Conservation (phyloP, 2,113 vertebrate genomes). For the Malaclemys terrapin region DNA sequence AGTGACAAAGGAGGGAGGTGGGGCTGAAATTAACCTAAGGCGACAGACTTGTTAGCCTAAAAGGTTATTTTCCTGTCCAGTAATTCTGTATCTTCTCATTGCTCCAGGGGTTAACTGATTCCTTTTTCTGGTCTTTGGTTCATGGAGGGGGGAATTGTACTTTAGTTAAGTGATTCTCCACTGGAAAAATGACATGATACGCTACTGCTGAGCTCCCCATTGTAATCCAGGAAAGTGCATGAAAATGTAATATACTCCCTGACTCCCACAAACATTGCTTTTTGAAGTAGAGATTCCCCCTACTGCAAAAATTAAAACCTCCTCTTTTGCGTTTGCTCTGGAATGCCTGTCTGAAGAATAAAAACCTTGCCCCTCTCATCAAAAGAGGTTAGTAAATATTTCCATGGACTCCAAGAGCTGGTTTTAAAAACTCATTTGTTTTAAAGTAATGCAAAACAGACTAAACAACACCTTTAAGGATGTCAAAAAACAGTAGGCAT, state of each 20-base stretch:
- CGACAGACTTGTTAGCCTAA: not conserved
- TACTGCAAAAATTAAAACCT: slow-evolving; percentile 16
- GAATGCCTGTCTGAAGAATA: slow-evolving; percentile 13
- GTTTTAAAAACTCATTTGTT: slow-evolving; percentile 34
- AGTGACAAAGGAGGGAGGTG: slow-evolving; percentile 56
- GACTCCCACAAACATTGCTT: not conserved
- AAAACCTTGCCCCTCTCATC: slow-evolving; percentile 33
- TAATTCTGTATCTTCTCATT: not conserved
- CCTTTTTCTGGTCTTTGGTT: not conserved
- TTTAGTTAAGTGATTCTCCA: not conserved
- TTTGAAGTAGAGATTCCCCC: not conserved
- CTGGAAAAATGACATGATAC: not conserved
- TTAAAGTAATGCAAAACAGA: slow-evolving; percentile 58
- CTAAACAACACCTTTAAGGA: slow-evolving; percentile 68
- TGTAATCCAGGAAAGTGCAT: not conserved
- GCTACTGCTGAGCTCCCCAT: not conserved
- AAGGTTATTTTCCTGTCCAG: not conserved
- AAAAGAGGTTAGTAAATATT: slow-evolving; percentile 48
- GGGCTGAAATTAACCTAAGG: slow-evolving; percentile 32
- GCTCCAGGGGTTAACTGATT: not conserved
- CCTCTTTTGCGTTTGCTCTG: slow-evolving; percentile 39
- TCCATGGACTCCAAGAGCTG: slow-evolving; percentile 3
- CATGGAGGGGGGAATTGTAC: not conserved
- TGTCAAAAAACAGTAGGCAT: slow-evolving; percentile 50
- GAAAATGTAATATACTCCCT: rapidly evolving